Evolutionary conservation across 2,888 invertebrate species (phyloP), one percentile per base, ranked within the genome.

Genomic region (Magallana nippona): DNA sequence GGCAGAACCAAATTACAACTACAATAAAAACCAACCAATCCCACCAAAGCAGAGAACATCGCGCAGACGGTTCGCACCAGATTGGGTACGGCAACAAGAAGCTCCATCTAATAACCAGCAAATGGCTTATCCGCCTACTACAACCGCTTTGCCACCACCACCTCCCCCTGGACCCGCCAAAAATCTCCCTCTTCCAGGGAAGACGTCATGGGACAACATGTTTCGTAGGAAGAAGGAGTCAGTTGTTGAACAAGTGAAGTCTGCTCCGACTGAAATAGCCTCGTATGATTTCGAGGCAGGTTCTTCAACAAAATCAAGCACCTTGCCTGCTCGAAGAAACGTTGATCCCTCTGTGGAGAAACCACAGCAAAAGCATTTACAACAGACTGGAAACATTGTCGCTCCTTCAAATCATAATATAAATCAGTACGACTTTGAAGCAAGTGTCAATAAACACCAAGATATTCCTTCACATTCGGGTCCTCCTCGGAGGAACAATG

Each of bases 241-340:
- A 10, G 13, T 32, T 15, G 2, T 32, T 22, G 71, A 27, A 11
- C 13, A 15, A 13, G 32, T 15, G 3, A 22, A 71, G 71, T 11
- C 71, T 13, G 71, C 15, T 8, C 71, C 71, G 5, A 71, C 71
- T 0, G 27, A 71, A 15, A 22, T 71, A 22, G 27, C 71, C 13
- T 27, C 71, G 5, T 71, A 71, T 71, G 71, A 71, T 71, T 71
- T 71, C 71, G 71, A 71, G 32, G 71, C 22, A 2, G 71, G 71
- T 32, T 71, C 71, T 22, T 11, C 71, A 27, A 15, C 27, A 22
- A 71, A 60, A 13, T 17, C 60, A 60, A 60, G n/a, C n/a, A 60
- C 60, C 5, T n/a, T n/a, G n/a, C 17, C 17, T 2, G n/a, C n/a
- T 17, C 3, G n/a, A 8, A 60, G n/a, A n/a, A 60, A n/a, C n/a